These are phyloP conservation scores for Scolopax mira DNA, from an alignment of 2,113 vertebrate species.

Conservation along the genomic window DNA sequence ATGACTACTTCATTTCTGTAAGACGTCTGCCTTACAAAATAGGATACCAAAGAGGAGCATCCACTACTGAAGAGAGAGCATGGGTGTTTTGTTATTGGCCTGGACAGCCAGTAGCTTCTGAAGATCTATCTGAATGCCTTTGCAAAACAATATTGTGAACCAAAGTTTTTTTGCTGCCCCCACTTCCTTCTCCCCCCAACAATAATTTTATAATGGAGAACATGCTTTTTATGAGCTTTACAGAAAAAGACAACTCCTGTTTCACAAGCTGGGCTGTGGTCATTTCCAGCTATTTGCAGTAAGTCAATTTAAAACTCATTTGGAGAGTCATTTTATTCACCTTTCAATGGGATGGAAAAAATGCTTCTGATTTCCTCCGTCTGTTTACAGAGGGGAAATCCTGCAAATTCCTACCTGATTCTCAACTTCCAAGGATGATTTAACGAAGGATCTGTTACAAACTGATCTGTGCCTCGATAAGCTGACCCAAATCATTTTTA, in stretches of 20 bases:
- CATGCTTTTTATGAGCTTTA: background rate
- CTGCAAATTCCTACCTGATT: constrained; percentile 8
- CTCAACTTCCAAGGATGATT: background rate
- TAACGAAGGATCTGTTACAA: background rate
- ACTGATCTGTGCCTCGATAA: background rate
- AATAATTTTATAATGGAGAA: background rate
- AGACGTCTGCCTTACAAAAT: background rate
- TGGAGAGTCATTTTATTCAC: background rate
- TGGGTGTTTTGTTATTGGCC: background rate
- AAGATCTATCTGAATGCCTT: background rate
- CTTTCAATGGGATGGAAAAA: background rate
- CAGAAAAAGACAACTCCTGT: background rate
- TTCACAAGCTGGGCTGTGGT: background rate
- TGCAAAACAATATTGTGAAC: background rate
- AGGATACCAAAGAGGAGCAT: background rate
- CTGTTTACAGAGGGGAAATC: constrained; percentile 31
- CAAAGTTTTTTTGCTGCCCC: background rate
- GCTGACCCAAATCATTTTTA: background rate
- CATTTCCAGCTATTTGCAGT: background rate
- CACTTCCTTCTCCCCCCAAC: background rate
- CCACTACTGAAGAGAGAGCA: background rate
- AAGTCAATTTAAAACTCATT: constrained; percentile 1
- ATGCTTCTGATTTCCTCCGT: constrained; percentile 3
- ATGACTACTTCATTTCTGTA: constrained; percentile 39
- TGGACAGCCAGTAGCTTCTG: background rate